Percentiles rank a stretch among this genome's conserved stretches.
phyloP scores from a whole-genome alignment of 2,797 vertebrate genomes.

The Pterois miles region DNA sequence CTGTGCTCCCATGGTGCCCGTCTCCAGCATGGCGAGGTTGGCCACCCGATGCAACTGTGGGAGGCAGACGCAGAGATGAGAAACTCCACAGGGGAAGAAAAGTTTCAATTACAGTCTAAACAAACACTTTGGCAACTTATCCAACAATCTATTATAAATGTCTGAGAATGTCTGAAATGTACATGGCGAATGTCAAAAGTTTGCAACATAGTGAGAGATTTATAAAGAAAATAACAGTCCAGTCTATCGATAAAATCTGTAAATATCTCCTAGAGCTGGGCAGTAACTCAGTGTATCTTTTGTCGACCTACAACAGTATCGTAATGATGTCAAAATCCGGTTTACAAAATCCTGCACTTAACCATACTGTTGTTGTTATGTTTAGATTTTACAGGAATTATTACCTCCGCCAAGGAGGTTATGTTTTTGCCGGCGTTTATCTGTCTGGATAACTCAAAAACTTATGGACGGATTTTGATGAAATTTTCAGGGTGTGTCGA shows the following conservation, averaged over 20 bases:
- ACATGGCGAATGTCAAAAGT: neutral
- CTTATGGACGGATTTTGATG: too few species aligned
- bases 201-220: neutral
- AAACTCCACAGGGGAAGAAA: conserved; percentile 14
- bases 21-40: conserved; percentile 83
- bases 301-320: neutral
- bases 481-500: too few species aligned
- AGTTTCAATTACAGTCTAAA: neutral
- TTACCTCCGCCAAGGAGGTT: too few species aligned
- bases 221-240: too few species aligned
- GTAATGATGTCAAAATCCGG: neutral
- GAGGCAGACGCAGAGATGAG: conserved; percentile 57
- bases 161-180: neutral
- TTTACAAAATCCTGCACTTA: neutral
- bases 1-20: conserved; percentile 83
- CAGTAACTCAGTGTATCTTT: neutral
- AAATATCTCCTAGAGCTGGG: neutral
- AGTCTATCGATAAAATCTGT: neutral
- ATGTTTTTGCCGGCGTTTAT: too few species aligned
- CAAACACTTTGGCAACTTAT: neutral
- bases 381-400: neutral
- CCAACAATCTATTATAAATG: neutral
- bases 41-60: conserved; percentile 87
- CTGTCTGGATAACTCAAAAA: too few species aligned
- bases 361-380: neutral